These are phyloP conservation scores for Cairina moschata DNA, from an alignment of 2,113 vertebrate species.

Conservation along the genomic window DNA sequence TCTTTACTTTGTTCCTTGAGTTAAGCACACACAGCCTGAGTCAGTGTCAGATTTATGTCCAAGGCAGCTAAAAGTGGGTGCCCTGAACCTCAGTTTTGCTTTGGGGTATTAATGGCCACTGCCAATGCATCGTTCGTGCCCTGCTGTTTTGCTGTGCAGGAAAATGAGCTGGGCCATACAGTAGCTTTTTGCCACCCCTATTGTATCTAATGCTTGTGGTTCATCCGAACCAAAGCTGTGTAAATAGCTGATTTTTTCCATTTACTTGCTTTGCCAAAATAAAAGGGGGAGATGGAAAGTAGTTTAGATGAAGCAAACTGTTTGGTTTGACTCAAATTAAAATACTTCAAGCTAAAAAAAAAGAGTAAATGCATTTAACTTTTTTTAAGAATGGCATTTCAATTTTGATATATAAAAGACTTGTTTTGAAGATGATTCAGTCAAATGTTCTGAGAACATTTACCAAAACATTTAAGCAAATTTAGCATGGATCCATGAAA, in stretches of 20 bases:
- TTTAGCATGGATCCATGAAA: slow-evolving; percentile 44
- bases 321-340: slow-evolving; percentile 33
- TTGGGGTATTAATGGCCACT: neutral
- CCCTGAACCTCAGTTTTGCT: neutral
- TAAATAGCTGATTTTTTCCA: slow-evolving; percentile 7
- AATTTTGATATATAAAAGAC: neutral
- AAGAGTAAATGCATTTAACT: neutral
- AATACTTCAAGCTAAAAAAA: slow-evolving; percentile 45
- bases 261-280: neutral
- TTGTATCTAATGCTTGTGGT: neutral
- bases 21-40: neutral
- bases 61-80: neutral
- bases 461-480: slow-evolving; percentile 25
- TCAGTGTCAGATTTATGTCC: neutral
- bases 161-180: neutral
- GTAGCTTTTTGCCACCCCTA: neutral
- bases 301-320: neutral
- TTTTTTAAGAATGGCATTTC: neutral
- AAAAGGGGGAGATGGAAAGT: neutral
- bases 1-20: neutral
- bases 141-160: neutral
- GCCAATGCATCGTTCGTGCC: rapidly evolving
- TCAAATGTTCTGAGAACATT: slow-evolving; percentile 27
- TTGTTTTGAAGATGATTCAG: slow-evolving; percentile 45
- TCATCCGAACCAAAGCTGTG: neutral